Base-by-base conservation (phyloP, 2,797 vertebrate genomes). In the Tangara arthus region DNA sequence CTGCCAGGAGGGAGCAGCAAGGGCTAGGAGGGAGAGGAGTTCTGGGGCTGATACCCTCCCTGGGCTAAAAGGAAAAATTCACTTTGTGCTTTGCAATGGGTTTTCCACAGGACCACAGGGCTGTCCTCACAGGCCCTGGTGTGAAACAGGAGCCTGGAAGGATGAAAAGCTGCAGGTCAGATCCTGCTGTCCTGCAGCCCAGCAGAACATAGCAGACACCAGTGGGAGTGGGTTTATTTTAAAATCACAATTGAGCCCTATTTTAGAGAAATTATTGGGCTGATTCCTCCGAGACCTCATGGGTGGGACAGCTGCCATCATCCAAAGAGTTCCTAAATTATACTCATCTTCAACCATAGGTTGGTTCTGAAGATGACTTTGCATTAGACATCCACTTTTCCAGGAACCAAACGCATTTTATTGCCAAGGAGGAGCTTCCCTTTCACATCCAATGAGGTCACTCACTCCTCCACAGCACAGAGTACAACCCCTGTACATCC, bases 241-340 rank as follows among this genome's bases (percentile, higher is more conserved):
- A 46, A 72, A 82, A 53, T 28, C 22, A 63, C 1, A 9, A 0
- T 2, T 49, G 11, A 12, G 23, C 8, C 41, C 19, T 18, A 2
- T 42, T 77, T 76, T 37, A 53, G 32, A 50, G 27, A 68, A 64
- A 57, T 39, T 46, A 27, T 23, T 47, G 46, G 18, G 32, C 15
- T 57, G 35, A 46, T 35, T 41, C 4, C 12, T 50, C 23, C 80
- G 60, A 59, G 75, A 27, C 28, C 13, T 28, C 47, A 39, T 2
- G 32, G 21, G n/a, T 73, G 44, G 53, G 28, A 83, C 53, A 82
- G 63, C 44, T 80, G 52, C 50, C 3, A 1, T 30, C 37, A 39
- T 8, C 28, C 42, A 41, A 46, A 35, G 9, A 57, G 27, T 5
- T 63, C 49, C 89, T 57, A 9, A n/a, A 66, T 79, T 37, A 24